Evolutionary conservation across 2,113 vertebrate genomes (phyloP).

Genomic region (Myrmecophaga tridactyla): DNA sequence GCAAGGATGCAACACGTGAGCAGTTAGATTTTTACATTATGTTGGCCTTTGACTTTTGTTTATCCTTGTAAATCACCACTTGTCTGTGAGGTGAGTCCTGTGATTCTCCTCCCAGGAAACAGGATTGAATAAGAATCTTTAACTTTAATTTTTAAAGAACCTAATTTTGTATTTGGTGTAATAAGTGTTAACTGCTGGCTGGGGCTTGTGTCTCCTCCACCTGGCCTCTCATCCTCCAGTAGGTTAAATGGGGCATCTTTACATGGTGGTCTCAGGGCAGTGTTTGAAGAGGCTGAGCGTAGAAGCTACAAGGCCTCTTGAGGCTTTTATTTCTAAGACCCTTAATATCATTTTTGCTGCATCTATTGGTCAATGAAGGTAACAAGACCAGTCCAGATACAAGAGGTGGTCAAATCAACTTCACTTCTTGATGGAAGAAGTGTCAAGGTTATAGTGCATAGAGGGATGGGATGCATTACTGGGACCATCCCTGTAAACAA

Average conservation of each 20-base stretch:
- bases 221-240: background rate
- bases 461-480: background rate
- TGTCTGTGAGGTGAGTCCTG: background rate
- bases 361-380: background rate
- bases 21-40: background rate
- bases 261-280: background rate
- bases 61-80: background rate
- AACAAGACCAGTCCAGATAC: background rate
- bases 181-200: background rate
- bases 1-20: background rate
- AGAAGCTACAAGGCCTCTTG: background rate
- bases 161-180: background rate
- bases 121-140: background rate
- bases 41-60: background rate
- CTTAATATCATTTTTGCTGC: background rate
- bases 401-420: background rate
- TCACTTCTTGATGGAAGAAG: background rate
- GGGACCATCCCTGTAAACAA: background rate
- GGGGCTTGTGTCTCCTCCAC: background rate
- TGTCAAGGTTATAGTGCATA: background rate
- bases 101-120: background rate
- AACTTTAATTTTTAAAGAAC: background rate
- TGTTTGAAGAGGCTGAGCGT: background rate
- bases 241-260: background rate
- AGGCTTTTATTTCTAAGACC: background rate